Conservation (phyloP, 64 coral and sea anemone genomes). For the Montipora foliosa region DNA sequence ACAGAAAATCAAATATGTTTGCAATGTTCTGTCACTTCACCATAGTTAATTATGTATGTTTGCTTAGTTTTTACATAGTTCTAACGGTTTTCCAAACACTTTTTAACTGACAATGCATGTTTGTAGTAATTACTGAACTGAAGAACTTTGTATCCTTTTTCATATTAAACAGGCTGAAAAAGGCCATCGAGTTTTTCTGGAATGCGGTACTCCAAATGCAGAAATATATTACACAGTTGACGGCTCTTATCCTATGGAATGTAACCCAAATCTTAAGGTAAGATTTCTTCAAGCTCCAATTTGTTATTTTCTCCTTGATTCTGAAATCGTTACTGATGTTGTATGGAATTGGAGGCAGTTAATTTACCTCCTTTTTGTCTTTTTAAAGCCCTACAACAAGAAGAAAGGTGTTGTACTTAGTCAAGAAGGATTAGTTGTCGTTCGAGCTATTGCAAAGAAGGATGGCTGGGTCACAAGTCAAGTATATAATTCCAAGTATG, state of each 20-base stretch:
- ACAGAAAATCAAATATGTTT: too few species aligned
- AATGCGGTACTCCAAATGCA: slow-evolving; percentile 44
- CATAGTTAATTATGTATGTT: too few species aligned
- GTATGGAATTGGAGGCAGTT: background rate
- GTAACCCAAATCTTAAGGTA: slow-evolving; percentile 1
- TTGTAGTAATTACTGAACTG: too few species aligned
- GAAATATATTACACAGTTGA: slow-evolving; percentile 51
- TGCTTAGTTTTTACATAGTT: too few species aligned
- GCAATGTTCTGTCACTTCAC: too few species aligned
- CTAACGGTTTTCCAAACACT: too few species aligned
- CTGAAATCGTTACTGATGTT: background rate
- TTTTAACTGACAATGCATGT: too few species aligned
- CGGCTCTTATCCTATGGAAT: slow-evolving; percentile 42
- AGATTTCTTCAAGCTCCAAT: background rate
- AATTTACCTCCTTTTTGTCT: background rate
- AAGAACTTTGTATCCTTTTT: background rate
- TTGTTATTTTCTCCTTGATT: background rate
- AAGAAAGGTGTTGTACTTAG: slow-evolving; percentile 54
- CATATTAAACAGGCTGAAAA: slow-evolving; percentile 24
- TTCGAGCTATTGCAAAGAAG: slow-evolving; percentile 77
- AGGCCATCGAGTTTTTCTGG: slow-evolving; percentile 37
- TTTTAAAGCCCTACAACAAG: slow-evolving; percentile 67
- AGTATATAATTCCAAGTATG: slow-evolving; percentile 83
- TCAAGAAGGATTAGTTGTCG: slow-evolving; percentile 63
- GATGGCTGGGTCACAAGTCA: slow-evolving; percentile 75